A percentile compares a stretch with the other conserved stretches of the same genome.
phyloP scores from a whole-genome alignment of 2,888 invertebrate species.

The Darwinula stevensoni region DNA sequence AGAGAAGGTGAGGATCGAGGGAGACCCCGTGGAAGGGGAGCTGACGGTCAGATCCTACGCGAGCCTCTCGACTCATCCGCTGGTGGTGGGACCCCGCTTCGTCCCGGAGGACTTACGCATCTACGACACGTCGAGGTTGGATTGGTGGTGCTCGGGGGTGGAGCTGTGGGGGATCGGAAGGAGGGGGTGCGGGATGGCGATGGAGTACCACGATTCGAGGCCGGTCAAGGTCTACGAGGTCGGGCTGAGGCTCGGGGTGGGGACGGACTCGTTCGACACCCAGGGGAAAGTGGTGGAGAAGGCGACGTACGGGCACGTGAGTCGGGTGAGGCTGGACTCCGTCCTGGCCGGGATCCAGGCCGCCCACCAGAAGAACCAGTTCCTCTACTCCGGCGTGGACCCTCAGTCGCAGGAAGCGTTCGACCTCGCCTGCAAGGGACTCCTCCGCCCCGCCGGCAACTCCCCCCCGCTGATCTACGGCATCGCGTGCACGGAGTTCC shows the following conservation, averaged over 20 bases:
- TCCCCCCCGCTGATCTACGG: slow-evolving; percentile 52
- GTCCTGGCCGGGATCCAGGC: slow-evolving; percentile 51
- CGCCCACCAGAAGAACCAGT: slow-evolving; percentile 34
- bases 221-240: background rate
- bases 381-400: slow-evolving; percentile 41
- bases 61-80: background rate
- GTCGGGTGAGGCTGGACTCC: slow-evolving; percentile 32
- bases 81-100: background rate
- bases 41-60: background rate
- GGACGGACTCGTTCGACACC: slow-evolving; percentile 38
- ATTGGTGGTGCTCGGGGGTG: background rate
- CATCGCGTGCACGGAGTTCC: slow-evolving; percentile 49
- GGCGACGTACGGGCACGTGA: slow-evolving; percentile 37
- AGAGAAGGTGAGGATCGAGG: too few species aligned
- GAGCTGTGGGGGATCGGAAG: background rate
- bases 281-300: slow-evolving; percentile 38
- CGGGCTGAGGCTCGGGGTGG: slow-evolving; percentile 29
- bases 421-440: slow-evolving; percentile 52
- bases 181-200: too few species aligned
- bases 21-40: too few species aligned
- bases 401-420: slow-evolving; percentile 64
- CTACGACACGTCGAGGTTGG: background rate
- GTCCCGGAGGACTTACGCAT: background rate
- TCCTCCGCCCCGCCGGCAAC: slow-evolving; percentile 36
- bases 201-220: background rate